Base-by-base conservation (phyloP, 2,797 vertebrate genomes). In the Myotis pilosus region DNA sequence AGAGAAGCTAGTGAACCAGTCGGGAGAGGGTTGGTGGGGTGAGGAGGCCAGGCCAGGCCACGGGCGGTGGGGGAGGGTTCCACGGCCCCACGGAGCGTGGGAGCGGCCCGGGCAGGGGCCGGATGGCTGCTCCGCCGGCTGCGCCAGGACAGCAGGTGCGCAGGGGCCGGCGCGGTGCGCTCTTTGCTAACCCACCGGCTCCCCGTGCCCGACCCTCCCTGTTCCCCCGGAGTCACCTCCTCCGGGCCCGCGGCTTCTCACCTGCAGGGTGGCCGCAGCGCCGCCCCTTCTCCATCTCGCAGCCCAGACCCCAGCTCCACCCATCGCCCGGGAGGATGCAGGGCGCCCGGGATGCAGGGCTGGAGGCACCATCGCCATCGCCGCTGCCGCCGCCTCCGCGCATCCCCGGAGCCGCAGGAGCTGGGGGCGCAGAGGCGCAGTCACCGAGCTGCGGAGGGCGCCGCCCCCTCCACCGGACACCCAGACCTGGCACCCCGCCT, bases 251-350 rank as follows among this genome's bases (percentile, higher is more conserved):
- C 44, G 25, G 80, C 94, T 85, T 72, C 96, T 96, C 96, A 97
- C 97, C 96, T 97, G 96, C 93, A 87, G 3, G 96, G 92, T 23
- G 97, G 94, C 94, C 91, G 72, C 94, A 85, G 41, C 69, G 66
- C 84, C 49, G 76, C 87, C 82, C 94, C 87, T 89, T 91, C 87
- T 82, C 95, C 93, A 64, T 71, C 85, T 55, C 57, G 85, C 85
- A 38, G 89, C 51, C 60, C 6, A 28, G 86, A 75, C 79, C 84
- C 86, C 75, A 12, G 94, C 41, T 60, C 87, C 33, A 69, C 79
- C 60, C 33, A 30, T 94, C 49, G 66, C 80, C 82, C 44, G 44
- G 44, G 44, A 47, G 44, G 44, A 38, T 38, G 38, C 38, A 38
- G 38, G 38, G 38, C 57, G 69, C 79, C 83, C 57, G 4, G 1